Conservation (phyloP, 2,797 vertebrate genomes). For the Leuciscus waleckii region DNA sequence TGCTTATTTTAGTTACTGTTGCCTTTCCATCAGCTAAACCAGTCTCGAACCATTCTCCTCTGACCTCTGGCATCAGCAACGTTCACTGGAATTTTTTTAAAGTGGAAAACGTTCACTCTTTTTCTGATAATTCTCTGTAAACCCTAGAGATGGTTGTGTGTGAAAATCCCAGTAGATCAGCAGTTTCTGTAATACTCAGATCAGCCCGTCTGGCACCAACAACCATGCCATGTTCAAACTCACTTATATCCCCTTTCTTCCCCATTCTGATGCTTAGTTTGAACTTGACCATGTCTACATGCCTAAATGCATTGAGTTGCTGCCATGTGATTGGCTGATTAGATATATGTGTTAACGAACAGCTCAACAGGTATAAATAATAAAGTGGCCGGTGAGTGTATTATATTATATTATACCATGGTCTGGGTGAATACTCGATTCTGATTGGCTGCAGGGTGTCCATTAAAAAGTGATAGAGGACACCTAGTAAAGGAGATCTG, state of each 20-base stretch:
- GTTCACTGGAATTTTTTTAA: too few species aligned
- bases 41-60: constrained; percentile 37
- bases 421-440: too few species aligned
- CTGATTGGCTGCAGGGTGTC: too few species aligned
- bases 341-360: not conserved
- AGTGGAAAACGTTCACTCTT: too few species aligned
- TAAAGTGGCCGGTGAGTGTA: not conserved
- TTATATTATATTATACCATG: too few species aligned
- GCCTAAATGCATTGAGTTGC: not conserved
- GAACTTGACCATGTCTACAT: not conserved
- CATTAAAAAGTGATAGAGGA: too few species aligned
- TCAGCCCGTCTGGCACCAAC: not conserved
- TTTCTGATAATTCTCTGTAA: not conserved
- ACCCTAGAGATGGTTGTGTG: not conserved
- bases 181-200: not conserved
- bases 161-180: not conserved
- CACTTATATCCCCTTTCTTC: not conserved
- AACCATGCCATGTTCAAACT: not conserved
- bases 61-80: constrained; percentile 50
- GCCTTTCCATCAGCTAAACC: not conserved
- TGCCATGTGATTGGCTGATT: not conserved
- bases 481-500: too few species aligned
- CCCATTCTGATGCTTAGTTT: not conserved
- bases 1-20: not conserved
- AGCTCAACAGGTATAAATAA: not conserved